Evolutionary conservation across 2,797 vertebrate species (phyloP), one percentile per base, ranked within the genome.

Genomic region (Caiman crocodilus): DNA sequence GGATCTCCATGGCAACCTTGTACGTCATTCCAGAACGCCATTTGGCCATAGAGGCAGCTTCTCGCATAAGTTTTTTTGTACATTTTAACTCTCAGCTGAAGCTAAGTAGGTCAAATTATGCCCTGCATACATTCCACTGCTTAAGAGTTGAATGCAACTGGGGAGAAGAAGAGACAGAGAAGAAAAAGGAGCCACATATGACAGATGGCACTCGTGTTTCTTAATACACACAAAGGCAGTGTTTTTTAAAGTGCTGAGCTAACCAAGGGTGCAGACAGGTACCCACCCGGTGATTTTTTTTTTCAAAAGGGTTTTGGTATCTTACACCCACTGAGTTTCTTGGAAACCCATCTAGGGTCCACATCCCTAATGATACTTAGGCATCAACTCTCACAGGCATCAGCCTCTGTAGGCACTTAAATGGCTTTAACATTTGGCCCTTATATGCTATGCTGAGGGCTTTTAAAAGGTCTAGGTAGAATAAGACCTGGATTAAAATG

Each of bases 1-100:
- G 11, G 60, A 92, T 96, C 80, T n/a, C 95, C 90, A 75, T 93
- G 89, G 91, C 73, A 96, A 95, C 90, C 13, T 8, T 5, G 26
- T 76, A 76, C 93, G 63, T 78, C 78, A 85, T 21, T 71, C 67
- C 14, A 50, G 42, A 50, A 3, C 25, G 12, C 4, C 13, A 14
- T 71, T 25, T 71, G 67, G 67, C 30, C 35, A 21, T 42, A 71
- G 42, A 9, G 42, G 42, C 76, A 82, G 30, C 25, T 89, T 87
- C 61, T 84, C n/a, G 82, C 91, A 82, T 79, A 16, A 84, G 94
- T 85, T 17, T 58, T 60, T 82, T 85, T 67, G 2, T 59, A 1
- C 60, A 42, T 87, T 92, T 93, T 67, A 85, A 85, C 35, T 59
- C 71, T 1, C 65, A 59, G 77, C 77, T 87, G 83, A 23, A 75